These are phyloP conservation scores for Chymomyza caudatula DNA, from an alignment of 2,888 invertebrate genomes.

Conservation along the genomic window DNA sequence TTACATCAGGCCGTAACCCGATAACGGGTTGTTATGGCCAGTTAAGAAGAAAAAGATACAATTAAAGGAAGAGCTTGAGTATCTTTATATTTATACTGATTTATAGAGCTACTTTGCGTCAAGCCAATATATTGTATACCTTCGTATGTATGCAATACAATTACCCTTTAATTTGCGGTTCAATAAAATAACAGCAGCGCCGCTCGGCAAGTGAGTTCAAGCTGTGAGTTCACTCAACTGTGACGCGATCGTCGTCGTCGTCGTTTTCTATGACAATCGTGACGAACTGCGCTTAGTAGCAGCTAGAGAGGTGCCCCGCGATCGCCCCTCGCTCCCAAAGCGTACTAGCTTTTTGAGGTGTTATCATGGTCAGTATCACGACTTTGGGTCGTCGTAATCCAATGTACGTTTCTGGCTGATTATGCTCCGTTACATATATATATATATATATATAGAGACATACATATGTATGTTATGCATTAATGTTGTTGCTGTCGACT, in stretches of 20 bases:
- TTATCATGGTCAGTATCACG: not conserved
- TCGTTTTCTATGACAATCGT: not conserved
- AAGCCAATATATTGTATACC: not conserved
- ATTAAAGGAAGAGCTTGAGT: not conserved
- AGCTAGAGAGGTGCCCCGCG: not conserved
- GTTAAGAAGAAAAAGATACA: no score
- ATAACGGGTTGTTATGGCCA: no score
- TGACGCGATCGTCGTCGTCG: slow-evolving; percentile 19
- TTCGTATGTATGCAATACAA: not conserved
- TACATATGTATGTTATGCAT: not conserved
- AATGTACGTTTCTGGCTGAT: not conserved
- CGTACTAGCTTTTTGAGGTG: not conserved
- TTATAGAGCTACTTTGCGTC: not conserved
- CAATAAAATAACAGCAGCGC: not conserved
- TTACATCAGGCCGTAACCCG: no score
- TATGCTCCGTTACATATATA: not conserved
- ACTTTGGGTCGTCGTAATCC: not conserved
- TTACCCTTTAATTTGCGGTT: not conserved
- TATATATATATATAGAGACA: not conserved
- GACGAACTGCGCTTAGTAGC: not conserved
- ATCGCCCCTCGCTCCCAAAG: not conserved
- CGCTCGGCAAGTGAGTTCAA: slow-evolving; percentile 5
- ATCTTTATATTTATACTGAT: not conserved
- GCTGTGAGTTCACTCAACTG: slow-evolving; percentile 60
- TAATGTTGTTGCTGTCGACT: not conserved